Evolutionary conservation across 2,888 invertebrate species (phyloP).

Genomic region (Ochropleura leucogaster): DNA sequence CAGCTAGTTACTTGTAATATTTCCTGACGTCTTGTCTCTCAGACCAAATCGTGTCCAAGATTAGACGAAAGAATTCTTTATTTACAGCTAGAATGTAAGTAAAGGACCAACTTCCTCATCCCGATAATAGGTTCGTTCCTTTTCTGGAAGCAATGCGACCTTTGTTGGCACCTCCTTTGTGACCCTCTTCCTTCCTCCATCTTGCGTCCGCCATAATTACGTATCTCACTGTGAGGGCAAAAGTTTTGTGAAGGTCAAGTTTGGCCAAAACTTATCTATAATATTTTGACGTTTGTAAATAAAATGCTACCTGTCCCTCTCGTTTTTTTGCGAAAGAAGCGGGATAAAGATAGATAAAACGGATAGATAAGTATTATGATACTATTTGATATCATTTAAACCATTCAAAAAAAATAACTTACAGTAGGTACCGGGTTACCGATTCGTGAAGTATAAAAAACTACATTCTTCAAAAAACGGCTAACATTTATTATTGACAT

Average conservation of each 20-base stretch:
- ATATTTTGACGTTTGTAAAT: background rate
- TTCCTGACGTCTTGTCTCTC: background rate
- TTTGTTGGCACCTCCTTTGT: slow-evolving; percentile 57
- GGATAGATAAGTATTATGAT: background rate
- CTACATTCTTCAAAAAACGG: background rate
- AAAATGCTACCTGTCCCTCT: background rate
- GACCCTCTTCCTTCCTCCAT: slow-evolving; percentile 53
- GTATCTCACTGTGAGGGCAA: slow-evolving; percentile 25
- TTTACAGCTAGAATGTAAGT: slow-evolving; percentile 29
- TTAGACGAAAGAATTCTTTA: slow-evolving; percentile 31
- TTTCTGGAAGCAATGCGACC: slow-evolving; percentile 32
- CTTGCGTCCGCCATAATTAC: slow-evolving; percentile 43
- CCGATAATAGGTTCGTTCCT: slow-evolving; percentile 41
- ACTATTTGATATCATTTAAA: background rate
- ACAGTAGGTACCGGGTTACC: background rate
- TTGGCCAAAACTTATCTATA: slow-evolving; percentile 4
- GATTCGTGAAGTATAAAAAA: slow-evolving; percentile 3
- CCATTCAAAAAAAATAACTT: slow-evolving; percentile 5
- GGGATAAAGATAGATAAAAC: background rate
- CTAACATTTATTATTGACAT: slow-evolving; percentile 23
- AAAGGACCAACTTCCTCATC: slow-evolving; percentile 27
- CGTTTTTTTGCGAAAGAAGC: background rate
- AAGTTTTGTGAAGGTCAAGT: slow-evolving; percentile 26
- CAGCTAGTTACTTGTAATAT: too few species aligned
- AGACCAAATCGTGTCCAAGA: slow-evolving; percentile 3